Evolutionary conservation across 2,113 vertebrate genomes (phyloP).

Genomic region (Mola mola): DNA sequence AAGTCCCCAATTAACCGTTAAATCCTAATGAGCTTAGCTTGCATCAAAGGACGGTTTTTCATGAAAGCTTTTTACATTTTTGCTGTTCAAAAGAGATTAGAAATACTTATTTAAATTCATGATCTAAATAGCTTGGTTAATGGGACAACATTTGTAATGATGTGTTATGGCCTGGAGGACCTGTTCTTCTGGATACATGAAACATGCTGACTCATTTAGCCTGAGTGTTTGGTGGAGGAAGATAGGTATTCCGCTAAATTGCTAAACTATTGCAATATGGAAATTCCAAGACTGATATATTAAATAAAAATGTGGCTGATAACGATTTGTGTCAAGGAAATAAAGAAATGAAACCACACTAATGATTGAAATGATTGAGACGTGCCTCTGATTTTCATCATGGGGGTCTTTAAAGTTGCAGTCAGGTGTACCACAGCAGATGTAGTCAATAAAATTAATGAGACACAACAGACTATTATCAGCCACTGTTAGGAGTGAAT

Average conservation of each 20-base stretch:
- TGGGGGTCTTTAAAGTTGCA: too few relatives aligned
- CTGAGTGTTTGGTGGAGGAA: constrained; percentile 6
- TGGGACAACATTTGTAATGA: constrained; percentile 28
- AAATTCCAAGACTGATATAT: too few relatives aligned
- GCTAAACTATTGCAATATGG: too few relatives aligned
- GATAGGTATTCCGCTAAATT: neutral
- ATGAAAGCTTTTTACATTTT: constrained; percentile 9
- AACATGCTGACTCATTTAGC: constrained; percentile 33
- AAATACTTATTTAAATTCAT: constrained; percentile 26
- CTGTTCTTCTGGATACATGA: constrained; percentile 11
- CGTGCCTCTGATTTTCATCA: too few relatives aligned
- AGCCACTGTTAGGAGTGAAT: too few relatives aligned
- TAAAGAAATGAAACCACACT: too few relatives aligned
- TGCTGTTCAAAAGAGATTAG: constrained; percentile 44
- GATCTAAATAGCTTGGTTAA: constrained; percentile 30
- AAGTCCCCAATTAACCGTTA: constrained; percentile 52
- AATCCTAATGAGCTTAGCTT: constrained; percentile 46
- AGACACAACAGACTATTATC: too few relatives aligned
- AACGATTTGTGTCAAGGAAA: too few relatives aligned
- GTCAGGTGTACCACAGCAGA: too few relatives aligned
- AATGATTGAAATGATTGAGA: too few relatives aligned
- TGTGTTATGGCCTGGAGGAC: constrained; percentile 29
- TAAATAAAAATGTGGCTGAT: too few relatives aligned
- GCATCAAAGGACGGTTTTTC: constrained; percentile 16
- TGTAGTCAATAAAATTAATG: too few relatives aligned